Evolutionary conservation across 2,113 vertebrate species (phyloP).

Genomic region (Cisticola juncidis): DNA sequence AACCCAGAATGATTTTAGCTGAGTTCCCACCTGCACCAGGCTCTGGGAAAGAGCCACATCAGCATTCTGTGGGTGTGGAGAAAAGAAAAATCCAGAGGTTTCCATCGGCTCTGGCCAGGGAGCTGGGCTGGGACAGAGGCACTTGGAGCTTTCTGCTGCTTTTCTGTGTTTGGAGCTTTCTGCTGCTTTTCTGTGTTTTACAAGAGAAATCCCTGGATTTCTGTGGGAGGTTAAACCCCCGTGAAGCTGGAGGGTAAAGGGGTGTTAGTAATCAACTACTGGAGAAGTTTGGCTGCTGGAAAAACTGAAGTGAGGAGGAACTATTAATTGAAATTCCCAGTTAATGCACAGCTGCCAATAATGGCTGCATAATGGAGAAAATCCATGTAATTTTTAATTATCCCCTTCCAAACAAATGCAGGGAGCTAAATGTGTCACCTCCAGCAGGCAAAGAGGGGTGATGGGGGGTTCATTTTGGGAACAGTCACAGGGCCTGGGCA

Average conservation of each 20-base stretch:
- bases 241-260: neutral
- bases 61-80: neutral
- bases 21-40: neutral
- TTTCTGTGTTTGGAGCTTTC: neutral
- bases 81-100: neutral
- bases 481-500: neutral
- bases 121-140: neutral
- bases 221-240: neutral
- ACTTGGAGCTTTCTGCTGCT: neutral
- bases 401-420: neutral
- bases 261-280: neutral
- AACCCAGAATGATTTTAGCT: neutral
- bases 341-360: constrained; percentile 1
- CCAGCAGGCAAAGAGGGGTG: neutral
- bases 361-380: constrained; percentile 11
- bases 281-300: neutral
- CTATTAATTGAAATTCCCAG: constrained; percentile 7
- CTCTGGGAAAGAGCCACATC: neutral
- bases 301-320: neutral
- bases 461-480: neutral
- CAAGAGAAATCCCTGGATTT: neutral
- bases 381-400: constrained; percentile 40
- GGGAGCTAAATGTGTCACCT: neutral
- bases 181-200: neutral
- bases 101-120: neutral